Conservation (phyloP, 2,797 vertebrate genomes). For the Sarcophilus harrisii region DNA sequence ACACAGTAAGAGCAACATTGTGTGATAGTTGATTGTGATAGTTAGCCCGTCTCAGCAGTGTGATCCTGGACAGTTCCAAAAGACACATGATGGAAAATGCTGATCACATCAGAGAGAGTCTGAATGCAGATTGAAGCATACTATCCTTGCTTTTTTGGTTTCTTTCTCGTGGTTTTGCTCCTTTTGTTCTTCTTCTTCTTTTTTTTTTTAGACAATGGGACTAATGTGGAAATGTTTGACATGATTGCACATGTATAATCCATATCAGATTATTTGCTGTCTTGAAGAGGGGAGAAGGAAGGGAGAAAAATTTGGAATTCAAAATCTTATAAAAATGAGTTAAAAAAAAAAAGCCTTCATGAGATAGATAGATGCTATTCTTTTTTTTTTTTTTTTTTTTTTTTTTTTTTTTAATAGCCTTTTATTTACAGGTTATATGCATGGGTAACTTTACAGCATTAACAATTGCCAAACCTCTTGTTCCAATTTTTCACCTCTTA, state of each 20-base stretch:
- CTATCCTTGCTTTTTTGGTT: background rate
- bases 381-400: too few relatives aligned
- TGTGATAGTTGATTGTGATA: too few relatives aligned
- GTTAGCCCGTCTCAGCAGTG: too few relatives aligned
- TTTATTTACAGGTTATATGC: too few relatives aligned
- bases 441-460: too few relatives aligned
- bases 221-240: background rate
- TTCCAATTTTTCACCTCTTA: too few relatives aligned
- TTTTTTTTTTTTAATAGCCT: too few relatives aligned
- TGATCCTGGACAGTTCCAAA: background rate
- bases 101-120: background rate
- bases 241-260: background rate
- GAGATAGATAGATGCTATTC: background rate
- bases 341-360: background rate
- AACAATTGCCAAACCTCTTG: too few relatives aligned
- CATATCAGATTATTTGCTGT: background rate
- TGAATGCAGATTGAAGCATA: background rate
- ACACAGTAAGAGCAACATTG: too few relatives aligned
- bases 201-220: background rate
- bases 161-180: background rate
- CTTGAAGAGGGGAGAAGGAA: background rate
- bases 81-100: background rate
- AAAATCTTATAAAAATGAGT: background rate
- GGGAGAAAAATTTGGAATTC: background rate
- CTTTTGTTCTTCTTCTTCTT: background rate